phyloP scores from a whole-genome alignment of 2,113 vertebrate species.

The Sapajus apella region DNA sequence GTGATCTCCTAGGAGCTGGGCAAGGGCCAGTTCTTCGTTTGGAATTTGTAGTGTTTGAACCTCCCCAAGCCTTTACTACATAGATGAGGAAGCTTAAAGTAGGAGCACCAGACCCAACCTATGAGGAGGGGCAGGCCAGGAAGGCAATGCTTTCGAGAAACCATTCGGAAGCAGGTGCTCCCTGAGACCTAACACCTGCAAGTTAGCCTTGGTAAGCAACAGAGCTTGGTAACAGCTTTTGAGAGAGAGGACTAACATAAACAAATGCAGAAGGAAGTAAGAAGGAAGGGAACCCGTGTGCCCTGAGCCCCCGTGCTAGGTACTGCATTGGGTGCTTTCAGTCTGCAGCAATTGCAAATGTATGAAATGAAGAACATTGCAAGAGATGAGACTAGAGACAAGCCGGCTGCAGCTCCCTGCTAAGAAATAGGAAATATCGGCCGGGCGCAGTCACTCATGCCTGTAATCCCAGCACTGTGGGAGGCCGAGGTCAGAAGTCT shows the following conservation, averaged over 20 bases:
- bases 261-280: not conserved
- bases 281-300: not conserved
- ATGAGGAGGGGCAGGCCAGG: too few species aligned
- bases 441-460: too few species aligned
- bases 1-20: not conserved
- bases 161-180: not conserved
- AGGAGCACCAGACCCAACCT: not conserved
- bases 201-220: not conserved
- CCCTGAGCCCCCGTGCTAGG: not conserved
- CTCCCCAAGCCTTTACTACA: not conserved
- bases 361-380: not conserved
- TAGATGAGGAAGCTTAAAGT: not conserved
- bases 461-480: too few species aligned
- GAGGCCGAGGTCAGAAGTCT: too few species aligned
- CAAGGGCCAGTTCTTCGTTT: not conserved
- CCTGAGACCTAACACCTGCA: not conserved
- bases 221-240: not conserved
- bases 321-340: not conserved
- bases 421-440: not conserved
- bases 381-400: not conserved
- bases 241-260: not conserved
- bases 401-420: not conserved
- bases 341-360: not conserved
- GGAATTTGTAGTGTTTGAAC: not conserved
- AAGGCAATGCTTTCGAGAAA: not conserved